phyloP scores from a whole-genome alignment of 1,140 invertebrate genomes.

The Macrostomum lignano region DNA sequence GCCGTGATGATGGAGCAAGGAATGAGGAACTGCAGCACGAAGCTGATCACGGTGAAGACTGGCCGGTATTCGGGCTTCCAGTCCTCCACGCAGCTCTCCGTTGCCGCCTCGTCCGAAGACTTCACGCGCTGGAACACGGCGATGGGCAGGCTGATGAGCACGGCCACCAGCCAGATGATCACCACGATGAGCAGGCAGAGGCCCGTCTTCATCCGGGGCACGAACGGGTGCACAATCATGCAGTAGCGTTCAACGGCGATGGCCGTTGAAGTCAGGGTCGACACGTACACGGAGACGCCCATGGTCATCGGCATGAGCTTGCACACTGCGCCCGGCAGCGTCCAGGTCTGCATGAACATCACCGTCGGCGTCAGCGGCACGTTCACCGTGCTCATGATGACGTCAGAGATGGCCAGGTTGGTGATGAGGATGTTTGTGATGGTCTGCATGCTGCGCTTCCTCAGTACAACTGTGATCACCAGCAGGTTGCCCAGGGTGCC shows the following conservation, averaged over 20 bases:
- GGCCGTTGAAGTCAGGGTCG: constrained; percentile 68
- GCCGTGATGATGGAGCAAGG: constrained; percentile 73
- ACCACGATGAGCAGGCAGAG: constrained; percentile 47
- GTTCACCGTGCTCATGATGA: constrained; percentile 59
- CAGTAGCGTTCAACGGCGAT: constrained; percentile 84
- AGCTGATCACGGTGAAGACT: constrained; percentile 54
- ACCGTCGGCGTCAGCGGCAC: constrained; percentile 46
- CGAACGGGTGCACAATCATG: constrained; percentile 73
- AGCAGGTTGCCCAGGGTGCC: constrained; percentile 76
- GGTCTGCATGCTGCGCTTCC: constrained; percentile 75
- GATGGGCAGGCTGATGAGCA: constrained; percentile 61
- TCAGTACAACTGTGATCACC: constrained; percentile 50
- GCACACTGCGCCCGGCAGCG: constrained; percentile 56
- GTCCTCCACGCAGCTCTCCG: constrained; percentile 44
- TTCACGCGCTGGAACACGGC: constrained; percentile 39
- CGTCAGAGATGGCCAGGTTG: constrained; percentile 72
- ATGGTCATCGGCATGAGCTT: constrained; percentile 70
- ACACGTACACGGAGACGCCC: constrained; percentile 51
- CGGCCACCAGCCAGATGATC: constrained; percentile 58
- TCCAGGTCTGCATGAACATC: constrained; percentile 55
- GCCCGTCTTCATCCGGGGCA: constrained; percentile 49
- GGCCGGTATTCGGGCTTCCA: constrained; percentile 45
- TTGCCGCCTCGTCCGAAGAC: constrained; percentile 10
- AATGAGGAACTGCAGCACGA: constrained; percentile 64
- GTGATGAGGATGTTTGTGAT: constrained; percentile 92